These are phyloP conservation scores for Drosophila insularis DNA, from an alignment of 1,140 invertebrate genomes.

Conservation along the genomic window DNA sequence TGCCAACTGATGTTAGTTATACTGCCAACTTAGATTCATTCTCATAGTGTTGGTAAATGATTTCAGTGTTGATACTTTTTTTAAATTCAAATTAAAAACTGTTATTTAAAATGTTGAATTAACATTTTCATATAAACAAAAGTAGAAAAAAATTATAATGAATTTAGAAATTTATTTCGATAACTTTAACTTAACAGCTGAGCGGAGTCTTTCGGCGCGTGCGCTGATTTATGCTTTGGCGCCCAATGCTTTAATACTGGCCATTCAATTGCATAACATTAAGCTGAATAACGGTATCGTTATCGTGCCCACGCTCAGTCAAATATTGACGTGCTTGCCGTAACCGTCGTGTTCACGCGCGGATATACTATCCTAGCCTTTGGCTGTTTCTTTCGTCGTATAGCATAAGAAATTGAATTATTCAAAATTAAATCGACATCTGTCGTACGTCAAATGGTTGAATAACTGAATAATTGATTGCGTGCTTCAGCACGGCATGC, in stretches of 20 bases:
- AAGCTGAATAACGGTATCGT: conserved; percentile 69
- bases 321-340: conserved; percentile 68
- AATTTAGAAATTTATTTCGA: neutral
- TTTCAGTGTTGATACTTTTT: neutral
- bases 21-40: neutral
- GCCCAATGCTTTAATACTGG: conserved; percentile 57
- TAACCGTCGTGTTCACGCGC: conserved; percentile 51
- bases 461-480: conserved; percentile 35
- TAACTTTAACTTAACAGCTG: conserved; percentile 39
- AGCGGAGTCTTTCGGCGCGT: conserved; percentile 31
- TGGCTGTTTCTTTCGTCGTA: conserved; percentile 19
- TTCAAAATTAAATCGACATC: conserved; percentile 20
- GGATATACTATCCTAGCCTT: conserved; percentile 10
- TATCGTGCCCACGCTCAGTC: conserved; percentile 69
- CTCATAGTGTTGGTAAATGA: conserved; percentile 11
- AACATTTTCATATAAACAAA: neutral
- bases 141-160: too few species aligned
- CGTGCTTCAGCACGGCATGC: conserved; percentile 28
- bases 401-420: conserved; percentile 18
- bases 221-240: conserved; percentile 53
- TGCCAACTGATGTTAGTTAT: conserved; percentile 17
- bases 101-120: neutral
- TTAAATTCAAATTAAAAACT: neutral
- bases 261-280: conserved; percentile 75
- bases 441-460: conserved; percentile 23